A percentile compares a stretch with the other conserved stretches of the same genome.
These are phyloP conservation scores for Cricetomys ansorgei DNA, from an alignment of 2,113 vertebrate genomes.

Conservation along the genomic window DNA sequence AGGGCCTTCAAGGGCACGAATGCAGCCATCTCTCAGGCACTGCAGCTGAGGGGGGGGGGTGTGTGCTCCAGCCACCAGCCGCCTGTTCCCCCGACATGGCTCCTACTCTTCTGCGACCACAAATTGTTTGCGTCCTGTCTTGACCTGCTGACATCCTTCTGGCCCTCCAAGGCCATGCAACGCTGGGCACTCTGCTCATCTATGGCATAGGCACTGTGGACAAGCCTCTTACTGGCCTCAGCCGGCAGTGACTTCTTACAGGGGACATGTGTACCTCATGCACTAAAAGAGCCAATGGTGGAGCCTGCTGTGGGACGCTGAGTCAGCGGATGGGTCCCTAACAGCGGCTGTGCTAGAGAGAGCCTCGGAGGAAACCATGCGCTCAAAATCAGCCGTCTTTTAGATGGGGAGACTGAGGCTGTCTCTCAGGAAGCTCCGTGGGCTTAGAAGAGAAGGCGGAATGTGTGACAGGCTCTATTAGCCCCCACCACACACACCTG, in stretches of 20 bases:
- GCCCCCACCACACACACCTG: background rate
- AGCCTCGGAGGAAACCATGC: background rate
- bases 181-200: background rate
- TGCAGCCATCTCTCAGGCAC: background rate
- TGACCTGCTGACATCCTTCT: background rate
- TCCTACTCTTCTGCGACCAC: background rate
- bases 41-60: too few species aligned
- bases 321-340: background rate
- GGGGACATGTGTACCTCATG: background rate
- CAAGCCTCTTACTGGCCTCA: background rate
- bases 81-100: background rate
- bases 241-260: too few species aligned
- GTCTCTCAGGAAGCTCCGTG: background rate
- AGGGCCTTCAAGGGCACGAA: background rate
- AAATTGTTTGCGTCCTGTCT: background rate
- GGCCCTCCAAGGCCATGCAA: background rate
- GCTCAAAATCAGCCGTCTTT: background rate
- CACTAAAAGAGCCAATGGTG: accelerated
- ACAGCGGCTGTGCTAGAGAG: background rate
- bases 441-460: background rate
- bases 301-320: background rate
- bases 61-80: background rate
- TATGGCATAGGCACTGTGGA: accelerated
- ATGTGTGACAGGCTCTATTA: background rate
- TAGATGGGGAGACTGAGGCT: background rate